phyloP scores from a whole-genome alignment of 2,797 vertebrate genomes.

The Momotus momota region DNA sequence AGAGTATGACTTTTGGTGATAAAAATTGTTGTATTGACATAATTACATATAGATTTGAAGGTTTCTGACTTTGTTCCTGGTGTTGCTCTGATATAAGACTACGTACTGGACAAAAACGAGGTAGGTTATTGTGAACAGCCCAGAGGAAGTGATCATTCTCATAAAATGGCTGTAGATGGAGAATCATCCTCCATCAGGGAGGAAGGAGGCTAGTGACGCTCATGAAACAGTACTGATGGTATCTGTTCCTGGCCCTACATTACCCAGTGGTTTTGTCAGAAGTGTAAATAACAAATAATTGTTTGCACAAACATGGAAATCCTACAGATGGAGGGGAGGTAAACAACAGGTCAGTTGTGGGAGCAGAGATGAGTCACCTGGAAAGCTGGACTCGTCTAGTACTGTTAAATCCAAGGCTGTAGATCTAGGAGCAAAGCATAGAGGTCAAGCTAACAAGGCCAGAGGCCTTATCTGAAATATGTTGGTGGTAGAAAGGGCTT shows the following conservation, averaged over 20 bases:
- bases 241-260: not conserved
- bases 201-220: not conserved
- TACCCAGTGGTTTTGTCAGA: not conserved
- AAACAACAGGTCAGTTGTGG: not conserved
- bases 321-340: not conserved
- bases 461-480: not conserved
- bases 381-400: rapidly evolving
- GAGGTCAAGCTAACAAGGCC: not conserved
- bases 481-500: not conserved
- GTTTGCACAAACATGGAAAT: not conserved
- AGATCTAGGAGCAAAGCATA: not conserved
- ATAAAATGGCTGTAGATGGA: not conserved
- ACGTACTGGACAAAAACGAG: not conserved
- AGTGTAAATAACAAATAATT: not conserved
- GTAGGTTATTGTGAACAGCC: not conserved
- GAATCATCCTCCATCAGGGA: not conserved
- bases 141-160: not conserved
- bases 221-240: rapidly evolving
- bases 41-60: not conserved
- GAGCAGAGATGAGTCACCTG: not conserved
- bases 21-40: not conserved
- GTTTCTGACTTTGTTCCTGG: not conserved
- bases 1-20: not conserved
- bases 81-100: not conserved
- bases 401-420: not conserved